Percentiles rank a stretch among this genome's conserved stretches.
phyloP scores from a whole-genome alignment of 2,113 vertebrate species.

The Mesembrinibis cayennensis region DNA sequence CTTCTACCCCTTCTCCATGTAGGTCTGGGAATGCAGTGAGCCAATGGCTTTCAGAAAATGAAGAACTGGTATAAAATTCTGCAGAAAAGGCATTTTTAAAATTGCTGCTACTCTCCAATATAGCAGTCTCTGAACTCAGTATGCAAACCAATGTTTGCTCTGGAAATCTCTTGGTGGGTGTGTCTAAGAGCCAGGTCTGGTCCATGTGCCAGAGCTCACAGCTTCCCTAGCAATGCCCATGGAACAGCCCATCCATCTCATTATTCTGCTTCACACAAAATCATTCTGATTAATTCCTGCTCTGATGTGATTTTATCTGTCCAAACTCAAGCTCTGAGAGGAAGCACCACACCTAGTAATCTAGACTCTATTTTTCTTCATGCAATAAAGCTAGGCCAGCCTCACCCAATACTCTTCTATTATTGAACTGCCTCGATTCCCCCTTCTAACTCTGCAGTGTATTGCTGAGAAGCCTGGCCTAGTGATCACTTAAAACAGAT shows the following conservation, averaged over 20 bases:
- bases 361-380: neutral
- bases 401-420: neutral
- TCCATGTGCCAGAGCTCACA: neutral
- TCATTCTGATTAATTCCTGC: neutral
- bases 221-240: accelerated
- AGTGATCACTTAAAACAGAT: neutral
- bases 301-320: neutral
- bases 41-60: neutral
- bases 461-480: neutral
- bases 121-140: neutral
- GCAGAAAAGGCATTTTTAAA: neutral
- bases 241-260: neutral
- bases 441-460: neutral
- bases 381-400: neutral
- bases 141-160: neutral
- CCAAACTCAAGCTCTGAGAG: neutral
- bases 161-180: neutral
- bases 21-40: neutral
- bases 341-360: neutral
- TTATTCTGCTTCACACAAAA: neutral
- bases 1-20: neutral
- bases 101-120: neutral
- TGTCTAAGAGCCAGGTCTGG: neutral
- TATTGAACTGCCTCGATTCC: neutral
- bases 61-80: neutral